Percentiles rank a stretch among this genome's conserved stretches.
Conservation (phyloP, 2,797 vertebrate genomes). For the Neosilurus mollespiculum region DNA sequence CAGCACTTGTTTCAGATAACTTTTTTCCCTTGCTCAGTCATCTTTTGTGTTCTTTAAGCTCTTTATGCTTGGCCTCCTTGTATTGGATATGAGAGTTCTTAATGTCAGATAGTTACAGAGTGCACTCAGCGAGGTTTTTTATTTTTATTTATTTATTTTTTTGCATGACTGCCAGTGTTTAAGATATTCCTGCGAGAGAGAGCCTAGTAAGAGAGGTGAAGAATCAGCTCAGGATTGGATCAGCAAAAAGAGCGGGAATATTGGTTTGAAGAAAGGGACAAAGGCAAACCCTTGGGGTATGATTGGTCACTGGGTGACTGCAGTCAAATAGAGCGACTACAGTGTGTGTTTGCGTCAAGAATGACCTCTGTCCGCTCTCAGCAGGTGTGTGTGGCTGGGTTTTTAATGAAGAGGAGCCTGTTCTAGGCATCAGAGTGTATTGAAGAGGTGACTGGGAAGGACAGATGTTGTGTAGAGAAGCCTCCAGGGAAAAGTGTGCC, state of each 20-base stretch:
- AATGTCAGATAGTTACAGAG: slow-evolving; percentile 36
- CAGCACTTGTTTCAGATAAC: slow-evolving; percentile 41
- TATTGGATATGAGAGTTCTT: slow-evolving; percentile 40
- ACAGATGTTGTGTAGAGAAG: slow-evolving; percentile 75
- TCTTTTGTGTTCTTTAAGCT: slow-evolving; percentile 27
- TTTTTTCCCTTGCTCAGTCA: background rate
- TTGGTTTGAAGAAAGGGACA: slow-evolving; percentile 40
- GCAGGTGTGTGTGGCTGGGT: slow-evolving; percentile 70
- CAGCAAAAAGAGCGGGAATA: slow-evolving; percentile 35
- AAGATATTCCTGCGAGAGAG: slow-evolving; percentile 15
- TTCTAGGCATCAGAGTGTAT: slow-evolving; percentile 25
- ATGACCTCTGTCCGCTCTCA: slow-evolving; percentile 68
- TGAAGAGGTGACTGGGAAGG: slow-evolving; percentile 42
- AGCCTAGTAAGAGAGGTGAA: slow-evolving; percentile 15
- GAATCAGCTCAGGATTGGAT: slow-evolving; percentile 4
- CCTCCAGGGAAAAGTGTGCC: slow-evolving; percentile 70
- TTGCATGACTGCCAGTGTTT: slow-evolving; percentile 24
- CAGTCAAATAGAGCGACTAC: slow-evolving; percentile 46
- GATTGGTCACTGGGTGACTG: slow-evolving; percentile 35
- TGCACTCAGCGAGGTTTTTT: slow-evolving; percentile 17
- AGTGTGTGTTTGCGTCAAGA: slow-evolving; percentile 50
- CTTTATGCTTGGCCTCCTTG: slow-evolving; percentile 35
- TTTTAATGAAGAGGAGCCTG: slow-evolving; percentile 62
- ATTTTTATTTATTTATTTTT: background rate
- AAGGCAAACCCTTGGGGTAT: slow-evolving; percentile 36